A percentile compares a stretch with the other conserved stretches of the same genome.
These are phyloP conservation scores for Synchiropus splendidus DNA, from an alignment of 2,113 vertebrate species.

Conservation along the genomic window DNA sequence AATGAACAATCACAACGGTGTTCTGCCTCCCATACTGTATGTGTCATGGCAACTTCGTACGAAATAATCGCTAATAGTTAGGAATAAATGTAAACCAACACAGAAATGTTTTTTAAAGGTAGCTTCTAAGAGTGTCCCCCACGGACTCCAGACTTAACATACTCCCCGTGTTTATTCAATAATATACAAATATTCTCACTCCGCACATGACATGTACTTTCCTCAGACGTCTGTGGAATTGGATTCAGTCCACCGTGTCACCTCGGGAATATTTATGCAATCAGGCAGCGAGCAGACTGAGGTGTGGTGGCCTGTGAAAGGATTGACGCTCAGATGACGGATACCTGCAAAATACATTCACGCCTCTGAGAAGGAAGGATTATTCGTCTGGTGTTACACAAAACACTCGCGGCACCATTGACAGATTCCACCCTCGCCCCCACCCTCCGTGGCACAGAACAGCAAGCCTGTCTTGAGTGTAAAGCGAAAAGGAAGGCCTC, in stretches of 20 bases:
- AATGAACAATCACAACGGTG: too few relatives aligned
- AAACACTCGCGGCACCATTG: constrained; percentile 53
- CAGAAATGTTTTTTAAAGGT: too few relatives aligned
- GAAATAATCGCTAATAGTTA: too few relatives aligned
- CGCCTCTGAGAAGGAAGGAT: constrained; percentile 52
- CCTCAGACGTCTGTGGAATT: constrained; percentile 50
- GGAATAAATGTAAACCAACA: too few relatives aligned
- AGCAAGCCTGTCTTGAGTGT: constrained; percentile 47
- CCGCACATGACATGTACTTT: constrained; percentile 25
- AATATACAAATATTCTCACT: constrained; percentile 10
- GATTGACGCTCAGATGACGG: constrained; percentile 71
- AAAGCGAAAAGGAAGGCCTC: constrained; percentile 47
- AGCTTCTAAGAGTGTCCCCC: too few relatives aligned
- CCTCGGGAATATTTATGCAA: constrained; percentile 52
- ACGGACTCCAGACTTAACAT: too few relatives aligned
- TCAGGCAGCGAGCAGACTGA: constrained; percentile 45
- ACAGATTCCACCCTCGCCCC: constrained; percentile 41
- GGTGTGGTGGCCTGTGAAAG: constrained; percentile 71
- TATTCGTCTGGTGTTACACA: constrained; percentile 52
- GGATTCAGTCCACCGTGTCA: constrained; percentile 57
- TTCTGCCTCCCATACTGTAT: too few relatives aligned
- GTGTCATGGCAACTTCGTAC: too few relatives aligned
- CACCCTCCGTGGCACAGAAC: constrained; percentile 17
- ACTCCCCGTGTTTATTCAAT: constrained; percentile 16
- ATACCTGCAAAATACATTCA: constrained; percentile 74